Percentiles rank a stretch among this genome's conserved stretches.
phyloP scores from a whole-genome alignment of 2,888 invertebrate species.

The Platypus cylindrus region DNA sequence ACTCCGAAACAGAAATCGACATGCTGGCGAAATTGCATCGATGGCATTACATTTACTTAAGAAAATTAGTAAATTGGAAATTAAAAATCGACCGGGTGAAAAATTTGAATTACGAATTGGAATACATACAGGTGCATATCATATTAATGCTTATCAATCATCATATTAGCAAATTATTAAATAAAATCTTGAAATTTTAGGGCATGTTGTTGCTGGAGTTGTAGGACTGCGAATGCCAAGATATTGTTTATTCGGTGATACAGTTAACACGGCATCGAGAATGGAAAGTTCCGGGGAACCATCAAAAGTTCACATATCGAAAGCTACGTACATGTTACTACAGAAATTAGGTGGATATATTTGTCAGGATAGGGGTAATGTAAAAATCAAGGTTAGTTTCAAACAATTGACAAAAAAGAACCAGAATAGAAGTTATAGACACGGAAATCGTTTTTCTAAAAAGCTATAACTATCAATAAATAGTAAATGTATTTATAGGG shows the following conservation, averaged over 20 bases:
- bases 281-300: slow-evolving; percentile 71
- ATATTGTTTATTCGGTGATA: slow-evolving; percentile 74
- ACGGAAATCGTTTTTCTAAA: no score
- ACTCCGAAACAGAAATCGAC: slow-evolving; percentile 55
- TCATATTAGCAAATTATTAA: slow-evolving; percentile 1
- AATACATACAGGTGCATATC: slow-evolving; percentile 44
- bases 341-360: slow-evolving; percentile 59
- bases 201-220: slow-evolving; percentile 70
- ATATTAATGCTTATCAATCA: background rate
- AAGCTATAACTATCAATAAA: no score
- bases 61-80: slow-evolving; percentile 54
- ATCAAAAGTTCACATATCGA: slow-evolving; percentile 63
- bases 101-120: slow-evolving; percentile 61
- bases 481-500: no score
- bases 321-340: slow-evolving; percentile 52
- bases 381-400: slow-evolving; percentile 58
- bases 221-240: slow-evolving; percentile 75
- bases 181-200: no score
- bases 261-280: slow-evolving; percentile 68
- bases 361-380: slow-evolving; percentile 58
- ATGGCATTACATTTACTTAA: slow-evolving; percentile 62
- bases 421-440: no score
- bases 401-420: no score
- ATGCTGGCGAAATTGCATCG: slow-evolving; percentile 70
- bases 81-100: slow-evolving; percentile 54